phyloP scores from a whole-genome alignment of 2,888 invertebrate species.

The Drosophila cognata region DNA sequence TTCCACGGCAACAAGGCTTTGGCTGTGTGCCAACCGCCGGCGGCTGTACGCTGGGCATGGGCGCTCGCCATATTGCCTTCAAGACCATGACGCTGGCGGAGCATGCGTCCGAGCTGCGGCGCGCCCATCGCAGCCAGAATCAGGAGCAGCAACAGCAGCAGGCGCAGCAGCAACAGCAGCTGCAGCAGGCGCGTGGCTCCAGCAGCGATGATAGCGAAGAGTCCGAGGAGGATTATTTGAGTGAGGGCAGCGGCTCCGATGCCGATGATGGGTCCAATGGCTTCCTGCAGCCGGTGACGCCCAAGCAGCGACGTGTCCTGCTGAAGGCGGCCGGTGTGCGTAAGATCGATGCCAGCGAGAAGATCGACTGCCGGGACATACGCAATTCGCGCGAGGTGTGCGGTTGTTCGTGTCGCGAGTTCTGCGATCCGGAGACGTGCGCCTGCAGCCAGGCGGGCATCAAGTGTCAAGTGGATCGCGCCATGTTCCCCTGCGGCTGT shows the following conservation, averaged over 20 bases:
- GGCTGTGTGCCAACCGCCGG: conserved; percentile 96
- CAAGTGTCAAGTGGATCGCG: conserved; percentile 96
- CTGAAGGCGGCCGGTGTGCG: conserved; percentile 96
- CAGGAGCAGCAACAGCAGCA: conserved; percentile 85
- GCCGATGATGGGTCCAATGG: conserved; percentile 95
- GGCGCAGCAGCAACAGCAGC: conserved; percentile 59
- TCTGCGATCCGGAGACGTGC: conserved; percentile 98
- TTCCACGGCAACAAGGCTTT: conserved; percentile 96
- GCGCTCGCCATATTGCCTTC: conserved; percentile 88
- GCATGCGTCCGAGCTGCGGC: conserved; percentile 94
- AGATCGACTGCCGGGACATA: conserved; percentile 97
- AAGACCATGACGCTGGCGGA: conserved; percentile 93
- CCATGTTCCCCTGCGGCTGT: conserved; percentile 98
- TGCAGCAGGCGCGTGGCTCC: conserved; percentile 84
- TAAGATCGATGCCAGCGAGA: conserved; percentile 96
- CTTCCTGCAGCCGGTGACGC: conserved; percentile 96
- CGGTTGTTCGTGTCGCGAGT: conserved; percentile 96
- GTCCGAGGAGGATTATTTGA: conserved; percentile 90
- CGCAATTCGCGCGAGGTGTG: conserved; percentile 96
- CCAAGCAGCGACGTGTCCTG: conserved; percentile 94
- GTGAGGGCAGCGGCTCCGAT: conserved; percentile 92
- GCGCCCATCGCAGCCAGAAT: conserved; percentile 93
- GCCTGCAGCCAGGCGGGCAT: conserved; percentile 97
- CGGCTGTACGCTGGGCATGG: conserved; percentile 97
- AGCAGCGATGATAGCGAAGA: conserved; percentile 94